Evolutionary conservation across 2,113 vertebrate species (phyloP), one percentile per base, ranked within the genome.

Genomic region (Conger conger): DNA sequence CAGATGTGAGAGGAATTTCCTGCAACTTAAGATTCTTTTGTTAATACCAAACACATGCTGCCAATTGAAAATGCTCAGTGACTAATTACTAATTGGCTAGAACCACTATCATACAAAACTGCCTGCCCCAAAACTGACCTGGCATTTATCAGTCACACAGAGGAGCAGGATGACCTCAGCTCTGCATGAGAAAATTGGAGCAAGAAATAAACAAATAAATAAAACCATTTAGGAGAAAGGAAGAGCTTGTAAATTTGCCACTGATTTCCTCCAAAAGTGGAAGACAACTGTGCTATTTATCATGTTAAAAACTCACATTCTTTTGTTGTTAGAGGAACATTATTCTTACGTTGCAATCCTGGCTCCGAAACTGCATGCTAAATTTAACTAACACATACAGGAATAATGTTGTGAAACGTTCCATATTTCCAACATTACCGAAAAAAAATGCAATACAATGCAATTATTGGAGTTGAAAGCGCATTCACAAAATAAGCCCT

Each of bases 301-400:
- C 35, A 77, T 77, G 40, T 20, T 83, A 50, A 83, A 78, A 78
- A 37, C 45, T 53, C 33, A 77, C 68, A 88, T 63, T 53, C 38
- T 40, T 80, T 68, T 79, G 79, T 13, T 81, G 27, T 84, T 80
- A 4, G 60, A 81, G 80, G 35, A 80, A 54, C 40, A 83, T 76
- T 54, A 63, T 78, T 82, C 73, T 82, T 76, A 81, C 54, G 40
- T 79, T 80, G 50, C 50, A 77, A 63, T 86, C 80, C 81, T 83
- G 54, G 27, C 40, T 80, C 82, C 85, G 81, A 86, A 79, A 73
- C 80, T 11, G 50, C 60, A 79, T 57, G 57, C 33, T 36, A 37
- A 86, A 80, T 83, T 79, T 68, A 60, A 73, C 81, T 45, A 9
- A 83, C 73, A 79, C 17, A 45, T 54, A n/a, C 54, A 80, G 68